Evolutionary conservation across 2,113 vertebrate genomes (phyloP).

Genomic region (Hylia prasina): DNA sequence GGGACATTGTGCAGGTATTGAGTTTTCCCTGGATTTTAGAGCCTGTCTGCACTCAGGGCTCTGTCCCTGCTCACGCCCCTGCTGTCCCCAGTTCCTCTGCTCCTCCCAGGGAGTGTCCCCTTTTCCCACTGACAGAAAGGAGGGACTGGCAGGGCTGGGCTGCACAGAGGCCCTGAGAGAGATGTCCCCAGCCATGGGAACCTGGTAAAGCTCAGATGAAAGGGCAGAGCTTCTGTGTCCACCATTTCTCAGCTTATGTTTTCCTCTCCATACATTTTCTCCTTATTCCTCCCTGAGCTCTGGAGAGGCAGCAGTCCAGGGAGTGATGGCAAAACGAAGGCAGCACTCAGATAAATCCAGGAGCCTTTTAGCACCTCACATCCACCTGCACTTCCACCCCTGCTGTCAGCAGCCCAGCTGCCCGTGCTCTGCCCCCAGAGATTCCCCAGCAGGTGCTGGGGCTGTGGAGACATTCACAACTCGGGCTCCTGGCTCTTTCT

Average conservation of each 20-base stretch:
- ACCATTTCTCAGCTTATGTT: not conserved
- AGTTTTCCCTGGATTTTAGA: not conserved
- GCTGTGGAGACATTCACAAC: not conserved
- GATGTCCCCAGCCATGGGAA: not conserved
- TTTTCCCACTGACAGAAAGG: not conserved
- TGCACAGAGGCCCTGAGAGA: not conserved
- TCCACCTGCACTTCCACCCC: not conserved
- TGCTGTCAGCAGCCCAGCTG: not conserved
- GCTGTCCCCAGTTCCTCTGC: not conserved
- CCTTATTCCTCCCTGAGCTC: not conserved
- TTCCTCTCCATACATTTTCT: rapidly evolving
- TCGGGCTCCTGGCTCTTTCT: not conserved
- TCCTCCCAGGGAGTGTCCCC: not conserved
- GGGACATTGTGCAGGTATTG: not conserved
- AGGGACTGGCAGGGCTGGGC: not conserved
- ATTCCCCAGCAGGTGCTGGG: not conserved
- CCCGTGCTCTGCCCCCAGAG: not conserved
- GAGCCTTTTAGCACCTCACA: rapidly evolving
- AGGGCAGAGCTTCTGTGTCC: not conserved
- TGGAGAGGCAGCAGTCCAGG: not conserved
- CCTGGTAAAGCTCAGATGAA: not conserved
- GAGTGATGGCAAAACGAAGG: not conserved
- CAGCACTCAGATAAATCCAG: not conserved
- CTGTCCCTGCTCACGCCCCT: not conserved
- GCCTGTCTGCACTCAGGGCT: not conserved